Base-by-base conservation (phyloP, 2,797 vertebrate species). In the Rhynchotus rufescens region DNA sequence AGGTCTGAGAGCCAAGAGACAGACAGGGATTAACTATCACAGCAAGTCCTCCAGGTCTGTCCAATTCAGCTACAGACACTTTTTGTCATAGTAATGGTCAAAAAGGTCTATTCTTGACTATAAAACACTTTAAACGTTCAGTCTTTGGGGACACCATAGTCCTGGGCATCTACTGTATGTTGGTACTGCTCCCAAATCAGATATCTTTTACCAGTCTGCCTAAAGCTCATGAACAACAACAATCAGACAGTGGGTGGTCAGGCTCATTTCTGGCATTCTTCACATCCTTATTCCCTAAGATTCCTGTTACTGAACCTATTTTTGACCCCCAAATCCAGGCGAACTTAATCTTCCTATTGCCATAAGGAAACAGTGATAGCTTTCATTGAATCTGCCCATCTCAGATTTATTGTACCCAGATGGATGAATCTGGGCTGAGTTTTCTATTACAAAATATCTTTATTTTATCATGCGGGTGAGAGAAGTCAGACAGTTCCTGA, bases 371-470 rank as follows among this genome's bases (percentile, higher is more conserved):
- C 42, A 62, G 81, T 34, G 49, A 82, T 23, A 47, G 76, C 19
- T 90, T 87, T 87, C 83, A 91, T 76, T 82, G 14, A 49, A 90
- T 49, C 79, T 92, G 91, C 89, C 80, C 92, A 88, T 62, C 91
- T 90, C 75, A 69, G 89, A 92, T 94, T 96, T 92, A 95, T 92
- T 78, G 81, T 36, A 88, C 92, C 89, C 91, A 92, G 90, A 82
- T 78, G 90, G 79, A 65, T 47, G 38, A n/a, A 62, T 83, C 60
- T 65, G 68, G 83, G 82, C 76, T 95, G 47, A 83, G 86, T 91
- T 94, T 96, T 85, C 79, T 80, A 81, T 89, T 85, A 90, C 66
- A 40, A 85, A 83, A 56, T 81, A 87, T 85, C 84, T 96, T 92
- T 89, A 40, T 73, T 91, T 92, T 80, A 91, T 80, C 90, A 56